Evolutionary conservation across 2,888 invertebrate species (phyloP), one percentile per base, ranked within the genome.

Genomic region (Heliconius hortense): DNA sequence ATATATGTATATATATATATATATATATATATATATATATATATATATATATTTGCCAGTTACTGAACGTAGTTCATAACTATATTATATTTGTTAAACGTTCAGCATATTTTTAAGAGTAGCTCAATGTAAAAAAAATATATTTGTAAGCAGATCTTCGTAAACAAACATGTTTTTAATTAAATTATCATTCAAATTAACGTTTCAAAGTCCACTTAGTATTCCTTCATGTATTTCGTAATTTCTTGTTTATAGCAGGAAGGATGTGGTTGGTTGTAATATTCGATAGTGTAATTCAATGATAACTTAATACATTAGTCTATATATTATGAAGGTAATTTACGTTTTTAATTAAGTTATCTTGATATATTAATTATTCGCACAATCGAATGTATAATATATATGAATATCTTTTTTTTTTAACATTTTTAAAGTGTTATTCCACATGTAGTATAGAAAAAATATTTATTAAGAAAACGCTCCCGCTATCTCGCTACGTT

Each of bases 31-130:
- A 62, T 64, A 59, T 59, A 24, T 8, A 59, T n/a, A 39, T 74
- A 31, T 31, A 5, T 31, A 31, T 31, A 74, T 74, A 56, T 28
- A 60, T 31, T 63, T 66, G 53, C 24, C n/a, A 71, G 53, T 67
- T 74, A 73, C 48, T 10, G 74, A 74, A 76, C 76, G 26, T 73
- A 76, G 73, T 76, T 76, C 76, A 60, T 64, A 66, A 59, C 53
- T 39, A 21, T 63, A 53, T 75, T 69, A 24, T 66, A 75, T 24
- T 66, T 63, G 39, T 59, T 63, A 66, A 56, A 24, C 53, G 35
- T 56, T 69, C 56, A 69, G n/a, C 15, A 35, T 69, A 56, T n/a
- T 31, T 53, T 69, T 69, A 69, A 69, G 69, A 56, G 53, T 69
- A 69, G 69, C 69, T 69, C 69, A 69, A 69, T 69, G 4, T 69